Evolutionary conservation across 2,113 vertebrate genomes (phyloP), one percentile per base, ranked within the genome.

Genomic region (Anseranas semipalmata): DNA sequence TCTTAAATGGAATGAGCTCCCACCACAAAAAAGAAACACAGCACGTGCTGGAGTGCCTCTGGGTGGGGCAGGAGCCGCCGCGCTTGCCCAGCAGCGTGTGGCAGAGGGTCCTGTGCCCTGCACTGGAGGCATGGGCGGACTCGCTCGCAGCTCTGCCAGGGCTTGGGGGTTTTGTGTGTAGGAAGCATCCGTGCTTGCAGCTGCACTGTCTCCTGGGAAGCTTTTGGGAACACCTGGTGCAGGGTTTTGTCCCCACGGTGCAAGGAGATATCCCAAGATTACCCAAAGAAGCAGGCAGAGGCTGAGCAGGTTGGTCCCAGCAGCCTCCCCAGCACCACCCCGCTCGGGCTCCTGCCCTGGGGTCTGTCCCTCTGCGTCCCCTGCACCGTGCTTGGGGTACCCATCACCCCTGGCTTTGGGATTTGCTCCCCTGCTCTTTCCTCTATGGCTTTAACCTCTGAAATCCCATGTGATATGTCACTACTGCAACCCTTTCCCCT

Each of bases 291-390:
- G 27, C 17, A 20, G 60, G 21, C 52, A 78, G 79, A 73, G 52
- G 52, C 0, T 2, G 32, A 50, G 30, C 12, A 28, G 37, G 16
- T 32, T 56, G 56, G 48, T 35, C 53, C 63, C 43, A 28, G 35
- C 50, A 63, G 76, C 39, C 21, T 60, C 17, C 45, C 25, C 0
- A 32, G 39, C 16, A n/a, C 41, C 1, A 0, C 20, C 41, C 48
- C 7, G 30, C 62, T 37, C 0, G 1, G 32, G 30, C 20, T 75
- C 45, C 68, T 77, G 83, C 22, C 19, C 2, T 2, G 28, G 25
- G 43, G 4, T 6, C 55, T 6, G 0, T 27, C 20, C 43, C 43
- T 35, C 74, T 17, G 24, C 4, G 2, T 22, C 20, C 0, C 0
- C 10, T 81, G 62, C 18, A 41, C 41, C 41, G 41, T 41, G 41